Base-by-base conservation (phyloP, 2,888 invertebrate species). In the Teleiodes luculella region DNA sequence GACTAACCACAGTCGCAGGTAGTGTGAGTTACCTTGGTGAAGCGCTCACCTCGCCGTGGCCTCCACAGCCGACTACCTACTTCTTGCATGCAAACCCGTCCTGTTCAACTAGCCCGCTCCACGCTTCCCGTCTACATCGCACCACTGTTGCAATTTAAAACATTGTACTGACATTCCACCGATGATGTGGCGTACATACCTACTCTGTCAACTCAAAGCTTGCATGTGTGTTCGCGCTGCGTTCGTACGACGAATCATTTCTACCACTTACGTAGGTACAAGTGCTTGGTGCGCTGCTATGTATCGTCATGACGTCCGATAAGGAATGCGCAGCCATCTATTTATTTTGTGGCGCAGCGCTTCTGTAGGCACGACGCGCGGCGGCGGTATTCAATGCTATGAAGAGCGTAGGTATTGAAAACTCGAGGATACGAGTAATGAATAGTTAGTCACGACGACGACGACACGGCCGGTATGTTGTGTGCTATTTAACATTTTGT, bases 1-100 rank as follows among this genome's bases (percentile, higher is more conserved):
- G 85, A 86, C 84, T 85, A 83, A 84, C 78, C 72, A 72, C 67
- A 57, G 64, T 63, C 69, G 67, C 72, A 65, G 72, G 71, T 70
- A 74, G 56, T 46, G 50, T 53, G 6, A 58, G 59, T 59, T 61
- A 60, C 74, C 76, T 76, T 74, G 76, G 72, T 74, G 77, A 75
- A 78, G 77, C 78, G 83, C 72, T 82, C 82, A 82, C 84, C 83
- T 83, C 78, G 80, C 62, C 67, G 72, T 73, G 84, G 84, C 85
- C 85, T 85, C 85, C 77, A 74, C 66, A 70, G 65, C 70, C 71
- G 73, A 78, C 80, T 80, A 83, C 79, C 80, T 80, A 83, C 79
- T 79, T 80, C 84, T 84, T 83, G 79, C 76, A 77, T 72, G 69
- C 72, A 82, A 83, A 84, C 83, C 76, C 70, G 83, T 83, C 83